Evolutionary conservation across 2,113 vertebrate species (phyloP).

Genomic region (Struthio camelus): DNA sequence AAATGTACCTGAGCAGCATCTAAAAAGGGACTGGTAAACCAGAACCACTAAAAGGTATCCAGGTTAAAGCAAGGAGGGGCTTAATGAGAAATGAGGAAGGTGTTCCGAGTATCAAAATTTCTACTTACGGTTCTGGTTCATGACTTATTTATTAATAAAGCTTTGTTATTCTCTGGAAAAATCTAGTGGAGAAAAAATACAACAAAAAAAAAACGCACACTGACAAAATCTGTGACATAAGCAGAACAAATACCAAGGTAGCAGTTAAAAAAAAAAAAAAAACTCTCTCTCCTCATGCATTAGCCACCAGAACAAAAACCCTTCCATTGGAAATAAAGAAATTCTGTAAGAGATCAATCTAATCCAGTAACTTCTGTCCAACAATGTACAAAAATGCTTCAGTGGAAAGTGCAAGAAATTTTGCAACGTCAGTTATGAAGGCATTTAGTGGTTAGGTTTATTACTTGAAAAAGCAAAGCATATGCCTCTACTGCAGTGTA

Average conservation of each 20-base stretch:
- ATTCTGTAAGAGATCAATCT: background rate
- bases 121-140: background rate
- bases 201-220: background rate
- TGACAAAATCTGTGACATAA: background rate
- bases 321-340: background rate
- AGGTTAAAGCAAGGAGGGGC: background rate
- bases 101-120: background rate
- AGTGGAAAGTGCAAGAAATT: background rate
- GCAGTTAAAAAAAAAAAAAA: background rate
- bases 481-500: background rate
- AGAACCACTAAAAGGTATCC: background rate
- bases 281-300: background rate
- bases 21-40: background rate
- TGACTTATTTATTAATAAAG: background rate
- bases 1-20: background rate
- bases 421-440: background rate
- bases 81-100: background rate
- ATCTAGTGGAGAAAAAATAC: background rate
- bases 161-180: background rate
- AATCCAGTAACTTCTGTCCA: background rate
- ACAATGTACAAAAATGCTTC: background rate
- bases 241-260: background rate
- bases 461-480: background rate
- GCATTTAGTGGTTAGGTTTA: background rate
- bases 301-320: background rate